Evolutionary conservation across 1,140 invertebrate species (phyloP).

Genomic region (Drosophila leontia): DNA sequence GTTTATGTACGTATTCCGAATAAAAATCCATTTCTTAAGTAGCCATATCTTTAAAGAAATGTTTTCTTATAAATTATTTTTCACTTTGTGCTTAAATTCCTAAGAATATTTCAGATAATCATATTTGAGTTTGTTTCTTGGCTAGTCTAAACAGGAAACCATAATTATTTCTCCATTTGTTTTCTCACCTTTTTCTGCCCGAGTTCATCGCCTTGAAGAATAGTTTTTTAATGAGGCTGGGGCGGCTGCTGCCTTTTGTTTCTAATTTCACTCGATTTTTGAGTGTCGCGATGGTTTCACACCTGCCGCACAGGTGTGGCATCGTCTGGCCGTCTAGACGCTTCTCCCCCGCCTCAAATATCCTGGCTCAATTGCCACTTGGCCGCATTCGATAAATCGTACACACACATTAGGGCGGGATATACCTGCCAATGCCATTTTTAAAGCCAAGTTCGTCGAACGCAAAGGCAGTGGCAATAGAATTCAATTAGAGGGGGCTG

Average conservation of each 20-base stretch:
- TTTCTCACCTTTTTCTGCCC: neutral
- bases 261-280: conserved; percentile 20
- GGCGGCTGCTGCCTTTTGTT: conserved; percentile 9
- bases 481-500: conserved; percentile 71
- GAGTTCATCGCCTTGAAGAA: neutral
- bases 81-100: neutral
- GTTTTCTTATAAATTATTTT: too few species aligned
- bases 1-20: neutral
- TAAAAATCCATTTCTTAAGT: neutral
- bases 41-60: neutral
- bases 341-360: conserved; percentile 1
- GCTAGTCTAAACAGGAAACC: conserved; percentile 11
- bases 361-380: conserved; percentile 46
- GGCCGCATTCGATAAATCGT: conserved; percentile 65
- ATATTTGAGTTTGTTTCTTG: neutral
- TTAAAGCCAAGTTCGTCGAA: conserved; percentile 30
- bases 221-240: conserved; percentile 39
- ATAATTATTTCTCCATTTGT: conserved; percentile 12
- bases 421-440: conserved; percentile 28
- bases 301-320: conserved; percentile 58
- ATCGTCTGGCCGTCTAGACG: conserved; percentile 70
- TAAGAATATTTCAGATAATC: neutral
- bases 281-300: conserved; percentile 17
- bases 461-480: conserved; percentile 36
- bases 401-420: conserved; percentile 36